Evolutionary conservation across 2,888 invertebrate genomes (phyloP), one percentile per base, ranked within the genome.

Genomic region (Serrognathus titanus): DNA sequence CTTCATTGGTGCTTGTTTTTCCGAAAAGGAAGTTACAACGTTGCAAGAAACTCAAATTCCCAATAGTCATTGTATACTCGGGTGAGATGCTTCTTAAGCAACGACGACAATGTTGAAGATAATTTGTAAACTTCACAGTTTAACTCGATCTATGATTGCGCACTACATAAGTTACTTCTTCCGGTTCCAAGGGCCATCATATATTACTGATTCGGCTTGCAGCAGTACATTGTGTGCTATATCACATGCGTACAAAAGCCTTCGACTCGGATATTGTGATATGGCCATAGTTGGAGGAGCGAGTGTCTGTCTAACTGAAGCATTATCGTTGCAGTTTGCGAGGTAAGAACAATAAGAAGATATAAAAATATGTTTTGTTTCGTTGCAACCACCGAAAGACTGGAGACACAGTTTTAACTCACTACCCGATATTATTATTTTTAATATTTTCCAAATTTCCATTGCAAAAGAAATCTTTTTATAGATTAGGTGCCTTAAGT

Each of bases 221-320:
- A 94, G 94, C n/a, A 96, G 96, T 54, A 92, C 94, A 7, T 82
- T 95, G 63, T 86, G 91, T 66, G 96, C 95, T 0, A 64, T 97
- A 54, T 92, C 96, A 68, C 88, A 89, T 62, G 92, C 91, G 10
- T 90, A 88, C 73, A 82, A 83, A 48, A 84, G 90, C 0, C 85
- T 95, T 45, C 80, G 89, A 38, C 84, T 85, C 63, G 94, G 93
- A 0, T 85, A 87, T 60, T 94, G 94, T 69, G 95, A 97, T 60
- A 83, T 88, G 0, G 97, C 96, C 0, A 85, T 97, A 52, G 93
- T 97, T 2, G 94, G 90, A 4, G 96, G 94, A 0, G 83, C 89
- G 12, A 94, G 92, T 74, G 77, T 97, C 20, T 89, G 91, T 66
- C 80, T 96, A 16, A 16, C 16, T 16, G 1, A 16, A 16, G 1